A percentile compares a stretch with the other conserved stretches of the same genome.
Conservation (phyloP, 2,888 invertebrate genomes). For the Trichacis sp. region DNA sequence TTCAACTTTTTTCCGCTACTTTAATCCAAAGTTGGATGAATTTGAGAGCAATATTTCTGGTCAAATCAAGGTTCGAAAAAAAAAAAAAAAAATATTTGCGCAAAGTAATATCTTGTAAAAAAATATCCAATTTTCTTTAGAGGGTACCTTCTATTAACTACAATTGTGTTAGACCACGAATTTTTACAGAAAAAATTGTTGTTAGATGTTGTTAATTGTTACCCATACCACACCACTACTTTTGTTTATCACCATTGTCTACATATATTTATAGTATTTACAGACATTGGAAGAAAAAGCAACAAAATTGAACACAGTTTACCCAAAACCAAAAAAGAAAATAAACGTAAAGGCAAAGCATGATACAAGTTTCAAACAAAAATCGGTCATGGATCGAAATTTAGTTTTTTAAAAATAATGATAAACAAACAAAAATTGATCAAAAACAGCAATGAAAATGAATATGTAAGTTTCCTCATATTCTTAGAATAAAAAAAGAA, state of each 20-base stretch:
- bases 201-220: conserved; percentile 24
- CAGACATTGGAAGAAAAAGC: conserved; percentile 19
- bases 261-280: conserved; percentile 11
- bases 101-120: conserved; percentile 17
- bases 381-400: too few relatives aligned
- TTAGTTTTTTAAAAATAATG: conserved; percentile 9
- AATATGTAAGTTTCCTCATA: conserved; percentile 69
- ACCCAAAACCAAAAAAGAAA: conserved; percentile 21
- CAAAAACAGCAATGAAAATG: conserved; percentile 43
- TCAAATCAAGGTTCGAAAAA: conserved; percentile 7
- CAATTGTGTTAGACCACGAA: conserved; percentile 17
- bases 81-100: conserved; percentile 1
- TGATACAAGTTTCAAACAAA: conserved; percentile 27
- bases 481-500: conserved; percentile 53
- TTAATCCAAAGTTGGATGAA: too few relatives aligned
- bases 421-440: conserved; percentile 5
- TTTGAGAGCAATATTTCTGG: too few relatives aligned
- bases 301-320: neutral
- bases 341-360: conserved; percentile 24
- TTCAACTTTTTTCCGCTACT: neutral
- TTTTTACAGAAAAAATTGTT: neutral
- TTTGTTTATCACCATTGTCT: conserved; percentile 25
- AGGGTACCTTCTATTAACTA: conserved; percentile 10
- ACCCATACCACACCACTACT: conserved; percentile 35
- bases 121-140: conserved; percentile 14